Evolutionary conservation across 2,888 invertebrate species (phyloP).

Genomic region (Copidosoma aretas): DNA sequence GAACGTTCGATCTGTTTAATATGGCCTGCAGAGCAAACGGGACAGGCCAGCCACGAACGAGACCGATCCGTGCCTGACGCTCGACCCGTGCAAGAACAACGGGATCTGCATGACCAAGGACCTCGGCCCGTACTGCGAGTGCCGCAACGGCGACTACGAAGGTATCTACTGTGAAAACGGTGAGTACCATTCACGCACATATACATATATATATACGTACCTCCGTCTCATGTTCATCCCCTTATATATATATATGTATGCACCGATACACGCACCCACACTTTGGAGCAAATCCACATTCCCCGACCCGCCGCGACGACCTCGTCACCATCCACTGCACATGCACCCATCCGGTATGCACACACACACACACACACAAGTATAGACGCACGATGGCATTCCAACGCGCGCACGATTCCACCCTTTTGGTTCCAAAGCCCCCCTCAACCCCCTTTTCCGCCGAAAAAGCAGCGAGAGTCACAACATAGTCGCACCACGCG

Average conservation of each 20-base stretch:
- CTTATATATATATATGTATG: neutral
- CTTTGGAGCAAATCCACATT: too few relatives aligned
- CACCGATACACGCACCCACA: neutral
- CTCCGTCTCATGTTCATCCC: too few relatives aligned
- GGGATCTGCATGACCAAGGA: constrained; percentile 96
- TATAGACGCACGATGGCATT: too few relatives aligned
- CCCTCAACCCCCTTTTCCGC: neutral
- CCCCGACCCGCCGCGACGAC: too few relatives aligned
- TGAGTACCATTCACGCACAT: constrained; percentile 60
- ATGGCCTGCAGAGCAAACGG: constrained; percentile 64
- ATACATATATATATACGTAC: neutral
- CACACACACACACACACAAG: too few relatives aligned
- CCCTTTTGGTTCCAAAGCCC: neutral
- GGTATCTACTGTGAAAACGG: constrained; percentile 95
- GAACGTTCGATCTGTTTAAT: too few relatives aligned
- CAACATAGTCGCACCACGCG: constrained; percentile 5
- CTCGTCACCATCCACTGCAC: neutral
- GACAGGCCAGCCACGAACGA: constrained; percentile 67
- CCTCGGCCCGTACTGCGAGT: constrained; percentile 94
- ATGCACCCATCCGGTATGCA: neutral
- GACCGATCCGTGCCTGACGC: constrained; percentile 84
- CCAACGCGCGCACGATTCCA: neutral
- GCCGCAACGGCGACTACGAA: constrained; percentile 89
- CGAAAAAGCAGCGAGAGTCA: constrained; percentile 1
- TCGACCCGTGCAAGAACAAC: constrained; percentile 92